Conservation (phyloP, 53 echinoderm and acorn worm genomes). For the Astropecten irregularis region DNA sequence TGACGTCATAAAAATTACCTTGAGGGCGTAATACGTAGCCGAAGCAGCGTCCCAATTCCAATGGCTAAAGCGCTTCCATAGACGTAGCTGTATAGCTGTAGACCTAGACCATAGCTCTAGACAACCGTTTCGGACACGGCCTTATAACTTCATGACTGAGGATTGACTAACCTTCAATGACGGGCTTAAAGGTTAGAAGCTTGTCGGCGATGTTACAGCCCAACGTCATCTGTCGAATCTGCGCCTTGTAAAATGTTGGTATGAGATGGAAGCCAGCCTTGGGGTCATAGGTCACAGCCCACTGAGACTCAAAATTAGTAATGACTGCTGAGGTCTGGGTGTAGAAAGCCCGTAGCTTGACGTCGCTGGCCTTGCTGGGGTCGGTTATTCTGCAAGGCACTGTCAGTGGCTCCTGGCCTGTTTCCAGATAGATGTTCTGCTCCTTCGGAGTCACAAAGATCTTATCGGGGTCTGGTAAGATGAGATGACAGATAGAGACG, state of each 20-base stretch:
- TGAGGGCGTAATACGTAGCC: no score
- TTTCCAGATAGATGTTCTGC: neutral
- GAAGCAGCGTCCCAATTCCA: no score
- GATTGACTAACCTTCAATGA: neutral
- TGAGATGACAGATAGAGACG: no score
- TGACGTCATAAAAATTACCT: no score
- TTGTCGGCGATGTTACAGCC: neutral
- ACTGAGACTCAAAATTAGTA: neutral
- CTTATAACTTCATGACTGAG: neutral
- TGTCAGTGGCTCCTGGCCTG: neutral
- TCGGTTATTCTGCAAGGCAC: constrained; percentile 61
- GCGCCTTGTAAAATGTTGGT: no score
- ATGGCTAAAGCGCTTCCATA: no score
- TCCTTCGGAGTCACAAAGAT: neutral
- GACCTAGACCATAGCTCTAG: no score
- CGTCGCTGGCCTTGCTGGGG: neutral
- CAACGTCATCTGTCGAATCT: neutral
- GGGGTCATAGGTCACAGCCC: constrained; percentile 48
- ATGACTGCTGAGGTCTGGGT: neutral
- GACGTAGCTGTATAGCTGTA: no score
- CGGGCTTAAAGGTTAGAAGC: neutral
- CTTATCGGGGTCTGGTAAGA: no score
- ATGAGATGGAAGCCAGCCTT: constrained; percentile 48
- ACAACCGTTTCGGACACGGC: neutral
- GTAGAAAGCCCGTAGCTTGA: neutral